These are phyloP conservation scores for Ormyrus rosae DNA, from an alignment of 2,888 invertebrate genomes.

Conservation along the genomic window DNA sequence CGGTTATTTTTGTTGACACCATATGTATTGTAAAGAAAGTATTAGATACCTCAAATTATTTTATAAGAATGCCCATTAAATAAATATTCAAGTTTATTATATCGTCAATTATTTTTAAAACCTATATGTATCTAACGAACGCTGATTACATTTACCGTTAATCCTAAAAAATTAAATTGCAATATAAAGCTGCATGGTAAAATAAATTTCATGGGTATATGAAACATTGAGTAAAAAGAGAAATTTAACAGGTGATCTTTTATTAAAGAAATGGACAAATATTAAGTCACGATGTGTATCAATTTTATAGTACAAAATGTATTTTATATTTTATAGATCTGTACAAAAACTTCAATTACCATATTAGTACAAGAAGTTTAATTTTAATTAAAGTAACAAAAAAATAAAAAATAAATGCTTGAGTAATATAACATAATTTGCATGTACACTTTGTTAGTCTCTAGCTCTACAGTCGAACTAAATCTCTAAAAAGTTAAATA, in stretches of 20 bases:
- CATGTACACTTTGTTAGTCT: constrained; percentile 6
- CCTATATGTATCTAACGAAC: not conserved
- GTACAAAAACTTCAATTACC: constrained; percentile 46
- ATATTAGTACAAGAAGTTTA: constrained; percentile 27
- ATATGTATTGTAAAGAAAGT: constrained; percentile 66
- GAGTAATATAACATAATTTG: constrained; percentile 25
- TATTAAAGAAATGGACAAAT: constrained; percentile 40
- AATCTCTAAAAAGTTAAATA: constrained; percentile 12
- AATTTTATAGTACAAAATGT: constrained; percentile 54
- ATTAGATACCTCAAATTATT: constrained; percentile 68
- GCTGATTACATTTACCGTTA: too few species aligned
- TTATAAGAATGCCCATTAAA: constrained; percentile 70
- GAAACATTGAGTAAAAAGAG: not conserved
- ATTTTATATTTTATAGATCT: constrained; percentile 50
- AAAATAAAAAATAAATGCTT: constrained; percentile 25
- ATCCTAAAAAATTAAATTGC: not conserved
- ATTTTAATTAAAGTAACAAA: constrained; percentile 32
- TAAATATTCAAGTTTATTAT: constrained; percentile 68
- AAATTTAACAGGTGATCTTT: constrained; percentile 28
- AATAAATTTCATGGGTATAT: too few species aligned
- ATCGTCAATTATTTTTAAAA: constrained; percentile 32
- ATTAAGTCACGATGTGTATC: constrained; percentile 41
- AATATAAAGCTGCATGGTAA: not conserved
- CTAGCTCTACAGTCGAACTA: constrained; percentile 7
- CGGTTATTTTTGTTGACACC: constrained; percentile 70